Percentiles rank a stretch among this genome's conserved stretches.
Evolutionary conservation across 2,113 vertebrate genomes (phyloP).

Genomic region (Crotalus tigris): DNA sequence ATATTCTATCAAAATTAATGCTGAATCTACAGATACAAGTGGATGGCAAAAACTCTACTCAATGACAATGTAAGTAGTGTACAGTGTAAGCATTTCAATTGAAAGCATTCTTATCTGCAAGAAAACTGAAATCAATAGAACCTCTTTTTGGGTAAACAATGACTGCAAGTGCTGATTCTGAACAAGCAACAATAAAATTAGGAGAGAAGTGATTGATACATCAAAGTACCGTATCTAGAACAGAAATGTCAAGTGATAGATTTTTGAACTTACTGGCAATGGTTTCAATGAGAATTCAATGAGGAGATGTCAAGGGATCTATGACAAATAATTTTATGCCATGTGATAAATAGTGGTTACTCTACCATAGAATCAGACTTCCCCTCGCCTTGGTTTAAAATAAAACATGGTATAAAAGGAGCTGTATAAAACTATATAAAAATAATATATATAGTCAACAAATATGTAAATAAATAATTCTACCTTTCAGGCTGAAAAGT

Average conservation of each 20-base stretch:
- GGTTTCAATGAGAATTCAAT: slow-evolving; percentile 14
- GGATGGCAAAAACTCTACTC: neutral
- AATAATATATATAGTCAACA: neutral
- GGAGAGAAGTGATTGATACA: neutral
- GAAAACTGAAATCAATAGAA: neutral
- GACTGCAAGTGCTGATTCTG: neutral
- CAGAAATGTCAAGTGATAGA: neutral
- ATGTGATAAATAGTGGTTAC: neutral
- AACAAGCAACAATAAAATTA: neutral
- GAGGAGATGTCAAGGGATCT: neutral
- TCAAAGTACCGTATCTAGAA: neutral
- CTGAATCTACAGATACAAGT: neutral
- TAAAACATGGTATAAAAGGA: neutral
- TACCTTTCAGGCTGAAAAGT: slow-evolving; percentile 1
- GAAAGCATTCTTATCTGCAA: neutral
- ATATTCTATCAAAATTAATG: neutral
- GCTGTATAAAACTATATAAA: neutral
- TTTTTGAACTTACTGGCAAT: slow-evolving; percentile 1
- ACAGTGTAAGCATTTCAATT: neutral
- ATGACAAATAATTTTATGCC: slow-evolving; percentile 8
- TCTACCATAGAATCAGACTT: neutral
- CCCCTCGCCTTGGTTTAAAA: neutral
- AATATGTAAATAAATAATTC: slow-evolving; percentile 29
- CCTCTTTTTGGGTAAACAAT: neutral
- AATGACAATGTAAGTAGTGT: neutral